A percentile compares a stretch with the other conserved stretches of the same genome.
phyloP scores from a whole-genome alignment of 2,888 invertebrate species.

The Cerastis rubricosa region DNA sequence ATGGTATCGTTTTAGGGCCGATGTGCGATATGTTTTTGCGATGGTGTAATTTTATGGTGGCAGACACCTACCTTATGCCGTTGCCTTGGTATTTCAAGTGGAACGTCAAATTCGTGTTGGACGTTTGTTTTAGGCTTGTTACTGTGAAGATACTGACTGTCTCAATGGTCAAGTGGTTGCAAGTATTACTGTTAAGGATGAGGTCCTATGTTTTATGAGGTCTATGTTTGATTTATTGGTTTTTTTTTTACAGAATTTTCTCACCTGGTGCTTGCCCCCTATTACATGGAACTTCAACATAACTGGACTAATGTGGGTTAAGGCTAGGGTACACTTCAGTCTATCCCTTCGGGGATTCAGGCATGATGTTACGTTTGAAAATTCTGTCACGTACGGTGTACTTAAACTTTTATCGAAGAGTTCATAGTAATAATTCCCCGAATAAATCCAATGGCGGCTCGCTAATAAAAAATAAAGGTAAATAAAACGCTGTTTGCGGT shows the following conservation, averaged over 20 bases:
- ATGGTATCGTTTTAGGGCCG: slow-evolving; percentile 69
- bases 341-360: background rate
- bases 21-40: slow-evolving; percentile 63
- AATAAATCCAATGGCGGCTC: slow-evolving; percentile 28
- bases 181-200: background rate
- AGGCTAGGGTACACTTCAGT: background rate
- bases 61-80: slow-evolving; percentile 33
- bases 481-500: slow-evolving; percentile 38
- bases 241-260: background rate
- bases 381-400: background rate
- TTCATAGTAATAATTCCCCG: slow-evolving; percentile 10
- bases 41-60: slow-evolving; percentile 37
- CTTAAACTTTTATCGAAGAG: slow-evolving; percentile 5
- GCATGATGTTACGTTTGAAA: background rate
- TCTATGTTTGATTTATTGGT: background rate
- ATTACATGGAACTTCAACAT: background rate
- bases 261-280: too few species aligned
- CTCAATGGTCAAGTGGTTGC: background rate
- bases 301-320: background rate
- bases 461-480: slow-evolving; percentile 31
- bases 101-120: slow-evolving; percentile 15
- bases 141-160: background rate
- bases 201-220: background rate
- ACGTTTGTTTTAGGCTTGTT: background rate
- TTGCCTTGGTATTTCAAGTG: slow-evolving; percentile 19